A percentile compares a stretch with the other conserved stretches of the same genome.
Evolutionary conservation across 2,113 vertebrate species (phyloP).

Genomic region (Ceuthmochares aereus): DNA sequence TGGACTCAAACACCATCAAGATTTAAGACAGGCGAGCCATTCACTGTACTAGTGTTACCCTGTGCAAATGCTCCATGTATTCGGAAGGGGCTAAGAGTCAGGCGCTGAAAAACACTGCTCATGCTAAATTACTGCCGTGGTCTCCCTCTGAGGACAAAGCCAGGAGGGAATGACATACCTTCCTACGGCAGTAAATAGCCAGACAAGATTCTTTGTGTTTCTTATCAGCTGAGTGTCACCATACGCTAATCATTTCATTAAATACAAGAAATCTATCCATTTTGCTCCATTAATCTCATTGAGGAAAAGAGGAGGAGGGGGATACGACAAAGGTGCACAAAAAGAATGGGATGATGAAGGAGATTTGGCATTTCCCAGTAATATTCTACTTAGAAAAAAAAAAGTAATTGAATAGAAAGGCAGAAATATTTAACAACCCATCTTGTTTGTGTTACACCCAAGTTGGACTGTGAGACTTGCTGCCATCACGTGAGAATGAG

Average conservation of each 20-base stretch:
- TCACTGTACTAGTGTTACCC: neutral
- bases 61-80: neutral
- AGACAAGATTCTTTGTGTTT: neutral
- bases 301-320: neutral
- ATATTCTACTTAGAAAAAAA: neutral
- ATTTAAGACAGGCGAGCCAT: constrained; percentile 6
- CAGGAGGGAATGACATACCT: neutral
- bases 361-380: neutral
- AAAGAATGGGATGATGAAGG: neutral
- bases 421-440: neutral
- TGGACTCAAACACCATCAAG: neutral
- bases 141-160: neutral
- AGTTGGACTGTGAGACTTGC: neutral
- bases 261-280: neutral
- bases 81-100: neutral
- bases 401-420: neutral
- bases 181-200: neutral
- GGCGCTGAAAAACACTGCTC: neutral
- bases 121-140: neutral
- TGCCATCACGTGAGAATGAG: neutral
- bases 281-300: neutral
- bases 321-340: neutral
- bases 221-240: neutral
- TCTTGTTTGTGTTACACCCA: neutral
- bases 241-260: neutral